Conservation (phyloP, 2,113 vertebrate genomes). For the Phrynosoma platyrhinos region DNA sequence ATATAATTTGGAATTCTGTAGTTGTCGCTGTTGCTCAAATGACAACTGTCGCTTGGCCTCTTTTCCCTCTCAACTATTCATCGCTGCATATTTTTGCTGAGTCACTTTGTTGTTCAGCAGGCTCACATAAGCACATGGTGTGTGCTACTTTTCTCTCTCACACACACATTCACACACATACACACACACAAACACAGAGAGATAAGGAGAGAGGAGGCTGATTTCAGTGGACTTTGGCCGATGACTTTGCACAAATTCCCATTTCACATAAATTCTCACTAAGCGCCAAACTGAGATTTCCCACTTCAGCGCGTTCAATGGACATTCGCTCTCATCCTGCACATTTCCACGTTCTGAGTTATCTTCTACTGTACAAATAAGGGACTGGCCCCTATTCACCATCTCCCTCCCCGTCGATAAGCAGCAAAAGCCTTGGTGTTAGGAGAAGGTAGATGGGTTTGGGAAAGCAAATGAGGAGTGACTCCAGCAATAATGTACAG, state of each 20-base stretch:
- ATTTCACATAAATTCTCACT: neutral
- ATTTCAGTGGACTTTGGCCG: conserved; percentile 5
- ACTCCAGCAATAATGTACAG: neutral
- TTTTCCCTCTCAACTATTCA: no score
- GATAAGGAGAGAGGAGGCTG: neutral
- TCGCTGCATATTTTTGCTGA: conserved; percentile 25
- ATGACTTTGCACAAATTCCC: neutral
- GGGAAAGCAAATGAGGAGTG: neutral
- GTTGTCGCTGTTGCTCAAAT: neutral
- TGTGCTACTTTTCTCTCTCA: no score
- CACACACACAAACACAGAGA: no score
- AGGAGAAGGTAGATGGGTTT: neutral
- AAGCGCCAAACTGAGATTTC: neutral
- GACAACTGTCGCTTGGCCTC: no score
- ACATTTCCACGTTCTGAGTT: neutral
- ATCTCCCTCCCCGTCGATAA: no score
- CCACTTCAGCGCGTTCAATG: neutral
- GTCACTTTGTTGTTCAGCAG: conserved; percentile 17
- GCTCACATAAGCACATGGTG: neutral
- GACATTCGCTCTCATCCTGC: neutral
- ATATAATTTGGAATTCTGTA: neutral
- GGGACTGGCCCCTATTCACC: neutral
- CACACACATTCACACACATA: neutral
- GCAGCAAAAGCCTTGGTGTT: neutral
- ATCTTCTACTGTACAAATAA: neutral